A percentile compares a stretch with the other conserved stretches of the same genome.
Conservation (phyloP, 2,797 vertebrate species). For the Apodemus agrarius region DNA sequence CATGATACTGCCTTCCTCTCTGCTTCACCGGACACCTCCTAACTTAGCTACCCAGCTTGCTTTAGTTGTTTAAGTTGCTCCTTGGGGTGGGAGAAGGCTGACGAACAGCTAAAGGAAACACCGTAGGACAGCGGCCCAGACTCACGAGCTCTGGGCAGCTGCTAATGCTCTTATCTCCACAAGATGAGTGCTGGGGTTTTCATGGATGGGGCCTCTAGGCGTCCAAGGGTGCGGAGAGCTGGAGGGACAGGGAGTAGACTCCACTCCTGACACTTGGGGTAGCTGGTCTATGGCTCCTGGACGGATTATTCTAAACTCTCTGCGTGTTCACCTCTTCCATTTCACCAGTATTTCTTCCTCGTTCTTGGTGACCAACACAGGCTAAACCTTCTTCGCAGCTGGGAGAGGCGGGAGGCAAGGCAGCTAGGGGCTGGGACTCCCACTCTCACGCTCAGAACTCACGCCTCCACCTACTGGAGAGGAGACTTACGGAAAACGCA, state of each 20-base stretch:
- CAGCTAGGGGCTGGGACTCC: neutral
- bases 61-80: neutral
- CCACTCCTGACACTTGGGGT: neutral
- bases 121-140: neutral
- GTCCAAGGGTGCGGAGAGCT: neutral
- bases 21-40: neutral
- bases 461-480: neutral
- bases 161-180: neutral
- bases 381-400: neutral
- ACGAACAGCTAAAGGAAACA: constrained; percentile 31
- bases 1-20: neutral
- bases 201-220: neutral
- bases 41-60: no score
- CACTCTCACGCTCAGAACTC: neutral
- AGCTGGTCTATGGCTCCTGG: neutral
- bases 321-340: neutral
- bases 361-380: neutral
- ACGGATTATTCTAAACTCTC: neutral
- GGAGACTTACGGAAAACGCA: neutral
- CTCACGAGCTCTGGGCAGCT: neutral
- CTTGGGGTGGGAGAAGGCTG: neutral
- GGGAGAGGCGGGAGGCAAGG: neutral
- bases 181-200: neutral
- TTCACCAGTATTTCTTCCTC: neutral
- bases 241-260: neutral